phyloP scores from a whole-genome alignment of 2,888 invertebrate genomes.

The Troides oblongomaculatus region DNA sequence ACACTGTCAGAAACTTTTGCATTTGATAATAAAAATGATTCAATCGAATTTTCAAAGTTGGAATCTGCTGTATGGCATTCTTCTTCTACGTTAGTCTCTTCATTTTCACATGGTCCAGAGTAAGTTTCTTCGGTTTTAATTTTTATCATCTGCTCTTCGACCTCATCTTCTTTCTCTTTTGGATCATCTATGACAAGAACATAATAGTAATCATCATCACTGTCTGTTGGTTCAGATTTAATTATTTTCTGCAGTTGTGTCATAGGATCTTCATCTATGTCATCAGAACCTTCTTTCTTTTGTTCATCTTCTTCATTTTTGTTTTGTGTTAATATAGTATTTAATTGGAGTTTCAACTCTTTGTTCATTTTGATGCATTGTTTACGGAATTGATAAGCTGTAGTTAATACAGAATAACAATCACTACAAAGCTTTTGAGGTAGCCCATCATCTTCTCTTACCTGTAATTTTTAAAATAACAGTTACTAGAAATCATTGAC shows the following conservation, averaged over 20 bases:
- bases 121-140: conserved; percentile 35
- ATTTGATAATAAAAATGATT: conserved; percentile 62
- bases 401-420: conserved; percentile 59
- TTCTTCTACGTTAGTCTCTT: conserved; percentile 26
- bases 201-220: conserved; percentile 73
- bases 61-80: conserved; percentile 31
- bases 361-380: conserved; percentile 73
- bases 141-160: conserved; percentile 17
- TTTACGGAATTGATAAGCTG: conserved; percentile 66
- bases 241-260: conserved; percentile 67
- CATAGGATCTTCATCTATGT: conserved; percentile 58
- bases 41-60: conserved; percentile 58
- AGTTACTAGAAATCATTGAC: background rate
- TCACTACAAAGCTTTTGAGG: conserved; percentile 68
- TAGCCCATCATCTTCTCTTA: conserved; percentile 61
- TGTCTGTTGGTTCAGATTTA: conserved; percentile 65
- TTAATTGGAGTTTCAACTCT: conserved; percentile 62
- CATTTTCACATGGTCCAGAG: conserved; percentile 31
- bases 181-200: conserved; percentile 71
- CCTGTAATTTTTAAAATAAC: conserved; percentile 49
- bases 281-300: conserved; percentile 41
- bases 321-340: conserved; percentile 45
- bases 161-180: conserved; percentile 45
- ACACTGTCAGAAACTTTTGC: conserved; percentile 62
- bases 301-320: conserved; percentile 40